These are phyloP conservation scores for Phyllotreta striolata DNA, from an alignment of 2,888 invertebrate genomes.

Conservation along the genomic window DNA sequence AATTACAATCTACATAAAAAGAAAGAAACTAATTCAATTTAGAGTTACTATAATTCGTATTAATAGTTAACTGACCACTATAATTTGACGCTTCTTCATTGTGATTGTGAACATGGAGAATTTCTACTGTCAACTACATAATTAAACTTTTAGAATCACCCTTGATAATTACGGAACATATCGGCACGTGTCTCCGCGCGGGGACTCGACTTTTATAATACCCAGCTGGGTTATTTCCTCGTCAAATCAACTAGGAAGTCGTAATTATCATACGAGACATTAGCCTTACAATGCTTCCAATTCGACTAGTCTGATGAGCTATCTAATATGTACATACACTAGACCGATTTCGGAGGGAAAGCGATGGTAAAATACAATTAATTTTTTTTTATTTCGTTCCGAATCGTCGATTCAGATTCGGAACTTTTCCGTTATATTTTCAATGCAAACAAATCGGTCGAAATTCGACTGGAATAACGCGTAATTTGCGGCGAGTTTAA, in stretches of 20 bases:
- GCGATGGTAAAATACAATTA: background rate
- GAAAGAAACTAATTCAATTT: too few species aligned
- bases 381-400: too few species aligned
- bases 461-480: conserved; percentile 15
- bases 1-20: too few species aligned
- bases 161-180: too few species aligned
- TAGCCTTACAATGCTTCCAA: conserved; percentile 19
- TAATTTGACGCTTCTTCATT: too few species aligned
- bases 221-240: conserved; percentile 13
- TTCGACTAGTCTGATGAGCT: conserved; percentile 17
- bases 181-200: conserved; percentile 8
- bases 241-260: conserved; percentile 16
- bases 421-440: conserved; percentile 10
- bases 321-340: conserved; percentile 15
- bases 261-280: conserved; percentile 19
- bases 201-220: conserved; percentile 18
- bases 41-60: background rate
- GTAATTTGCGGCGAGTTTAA: conserved; percentile 27
- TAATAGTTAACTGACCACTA: background rate
- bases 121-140: too few species aligned
- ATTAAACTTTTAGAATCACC: too few species aligned
- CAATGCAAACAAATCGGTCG: conserved; percentile 23
- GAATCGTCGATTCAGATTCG: too few species aligned
- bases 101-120: too few species aligned
- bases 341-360: background rate